phyloP scores from a whole-genome alignment of 2,888 invertebrate genomes.

The Oscheius myriophilus region DNA sequence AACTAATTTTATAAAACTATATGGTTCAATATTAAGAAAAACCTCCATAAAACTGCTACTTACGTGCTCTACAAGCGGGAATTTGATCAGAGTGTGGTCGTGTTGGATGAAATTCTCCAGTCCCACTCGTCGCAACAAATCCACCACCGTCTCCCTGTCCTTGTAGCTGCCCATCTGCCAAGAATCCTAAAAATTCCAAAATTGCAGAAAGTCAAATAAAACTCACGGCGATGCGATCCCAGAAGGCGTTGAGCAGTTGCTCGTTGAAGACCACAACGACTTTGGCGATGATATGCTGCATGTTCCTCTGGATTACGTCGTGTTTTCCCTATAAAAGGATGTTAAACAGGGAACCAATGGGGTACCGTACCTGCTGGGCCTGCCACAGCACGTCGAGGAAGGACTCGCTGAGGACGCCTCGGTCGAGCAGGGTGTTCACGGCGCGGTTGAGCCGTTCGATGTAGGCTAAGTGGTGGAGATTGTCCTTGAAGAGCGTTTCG shows the following conservation, averaged over 20 bases:
- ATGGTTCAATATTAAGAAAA: neutral
- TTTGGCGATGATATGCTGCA: constrained; percentile 10
- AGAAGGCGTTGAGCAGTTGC: constrained; percentile 1
- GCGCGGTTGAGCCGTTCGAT: constrained; percentile 25
- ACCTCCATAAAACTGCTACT: neutral
- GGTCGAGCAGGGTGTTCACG: constrained; percentile 20
- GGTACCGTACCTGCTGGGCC: constrained; percentile 16
- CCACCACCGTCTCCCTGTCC: neutral
- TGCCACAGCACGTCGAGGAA: constrained; percentile 27
- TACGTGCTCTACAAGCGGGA: neutral
- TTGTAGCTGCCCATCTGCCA: constrained; percentile 23
- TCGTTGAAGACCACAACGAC: constrained; percentile 3
- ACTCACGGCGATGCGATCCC: constrained; percentile 3
- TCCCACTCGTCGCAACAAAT: constrained; percentile 20
- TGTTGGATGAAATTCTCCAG: constrained; percentile 2
- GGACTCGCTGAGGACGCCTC: neutral
- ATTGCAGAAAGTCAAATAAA: neutral
- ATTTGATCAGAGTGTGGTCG: neutral
- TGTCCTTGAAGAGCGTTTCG: constrained; percentile 35
- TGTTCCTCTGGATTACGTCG: constrained; percentile 25
- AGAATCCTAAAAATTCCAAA: constrained; percentile 3
- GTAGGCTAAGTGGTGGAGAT: constrained; percentile 34
- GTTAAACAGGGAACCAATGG: neutral
- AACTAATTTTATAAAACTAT: no score
- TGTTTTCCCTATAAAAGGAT: constrained; percentile 22